These are phyloP conservation scores for Hydrolagus affinis DNA, from an alignment of 2,113 vertebrate species.

Conservation along the genomic window DNA sequence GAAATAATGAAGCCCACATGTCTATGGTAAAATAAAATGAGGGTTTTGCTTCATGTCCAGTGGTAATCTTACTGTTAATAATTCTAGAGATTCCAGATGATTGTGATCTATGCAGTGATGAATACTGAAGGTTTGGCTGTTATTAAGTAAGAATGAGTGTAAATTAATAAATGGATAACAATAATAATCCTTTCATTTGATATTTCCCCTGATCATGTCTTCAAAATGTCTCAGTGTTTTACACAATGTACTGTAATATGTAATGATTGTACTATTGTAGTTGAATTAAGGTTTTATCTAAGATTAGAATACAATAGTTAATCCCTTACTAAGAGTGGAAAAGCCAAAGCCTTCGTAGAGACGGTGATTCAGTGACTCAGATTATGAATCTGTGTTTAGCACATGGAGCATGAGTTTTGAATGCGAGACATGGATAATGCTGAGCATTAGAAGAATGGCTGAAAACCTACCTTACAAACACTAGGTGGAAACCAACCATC, in stretches of 20 bases:
- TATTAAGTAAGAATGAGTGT: too few relatives aligned
- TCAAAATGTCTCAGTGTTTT: too few relatives aligned
- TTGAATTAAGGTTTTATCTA: neutral
- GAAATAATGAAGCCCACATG: neutral
- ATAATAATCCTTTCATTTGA: too few relatives aligned
- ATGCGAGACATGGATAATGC: too few relatives aligned
- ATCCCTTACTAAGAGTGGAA: neutral
- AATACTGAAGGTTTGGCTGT: neutral
- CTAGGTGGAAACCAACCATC: slow-evolving; percentile 26
- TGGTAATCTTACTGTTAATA: neutral
- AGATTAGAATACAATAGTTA: neutral
- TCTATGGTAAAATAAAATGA: neutral
- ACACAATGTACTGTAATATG: too few relatives aligned
- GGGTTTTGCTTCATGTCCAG: neutral
- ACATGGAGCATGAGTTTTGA: too few relatives aligned
- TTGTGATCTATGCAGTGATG: neutral
- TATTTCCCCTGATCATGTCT: too few relatives aligned
- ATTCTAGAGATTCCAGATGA: neutral
- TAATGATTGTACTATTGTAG: too few relatives aligned
- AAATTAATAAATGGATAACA: too few relatives aligned
- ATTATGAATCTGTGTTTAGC: neutral
- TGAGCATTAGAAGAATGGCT: neutral
- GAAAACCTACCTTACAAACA: neutral
- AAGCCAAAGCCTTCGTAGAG: neutral
- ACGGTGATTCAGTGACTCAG: neutral